Evolutionary conservation across 2,113 vertebrate genomes (phyloP).

Genomic region (Eulemur macaco): DNA sequence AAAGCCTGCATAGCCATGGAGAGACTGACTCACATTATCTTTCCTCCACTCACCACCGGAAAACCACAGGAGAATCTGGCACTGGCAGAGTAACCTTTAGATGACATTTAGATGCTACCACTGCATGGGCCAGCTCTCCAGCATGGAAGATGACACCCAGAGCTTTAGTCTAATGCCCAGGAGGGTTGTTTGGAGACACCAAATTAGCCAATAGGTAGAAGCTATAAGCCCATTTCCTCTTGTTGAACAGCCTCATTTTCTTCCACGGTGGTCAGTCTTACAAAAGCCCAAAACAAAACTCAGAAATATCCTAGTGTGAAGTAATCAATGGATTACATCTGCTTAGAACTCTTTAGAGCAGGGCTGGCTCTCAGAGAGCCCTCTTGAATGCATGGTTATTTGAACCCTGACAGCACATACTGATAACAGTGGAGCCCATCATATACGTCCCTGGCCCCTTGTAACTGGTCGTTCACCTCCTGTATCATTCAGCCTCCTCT

Average conservation of each 20-base stretch:
- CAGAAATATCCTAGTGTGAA: not conserved
- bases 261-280: not conserved
- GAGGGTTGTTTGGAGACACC: not conserved
- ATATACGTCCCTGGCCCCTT: not conserved
- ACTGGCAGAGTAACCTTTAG: not conserved
- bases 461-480: not conserved
- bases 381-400: not conserved
- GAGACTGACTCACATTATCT: slow-evolving; percentile 9
- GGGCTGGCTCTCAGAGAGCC: not conserved
- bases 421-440: not conserved
- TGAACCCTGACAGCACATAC: not conserved
- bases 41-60: not conserved
- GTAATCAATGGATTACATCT: not conserved
- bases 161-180: not conserved
- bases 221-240: not conserved
- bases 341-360: not conserved
- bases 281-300: not conserved
- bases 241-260: not conserved
- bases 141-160: not conserved
- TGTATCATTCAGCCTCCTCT: not conserved
- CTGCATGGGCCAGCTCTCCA: not conserved
- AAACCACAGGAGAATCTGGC: not conserved
- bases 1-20: slow-evolving; percentile 69
- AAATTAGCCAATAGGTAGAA: not conserved
- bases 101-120: not conserved